These are phyloP conservation scores for Pelobates fuscus DNA, from an alignment of 2,113 vertebrate species.

Conservation along the genomic window DNA sequence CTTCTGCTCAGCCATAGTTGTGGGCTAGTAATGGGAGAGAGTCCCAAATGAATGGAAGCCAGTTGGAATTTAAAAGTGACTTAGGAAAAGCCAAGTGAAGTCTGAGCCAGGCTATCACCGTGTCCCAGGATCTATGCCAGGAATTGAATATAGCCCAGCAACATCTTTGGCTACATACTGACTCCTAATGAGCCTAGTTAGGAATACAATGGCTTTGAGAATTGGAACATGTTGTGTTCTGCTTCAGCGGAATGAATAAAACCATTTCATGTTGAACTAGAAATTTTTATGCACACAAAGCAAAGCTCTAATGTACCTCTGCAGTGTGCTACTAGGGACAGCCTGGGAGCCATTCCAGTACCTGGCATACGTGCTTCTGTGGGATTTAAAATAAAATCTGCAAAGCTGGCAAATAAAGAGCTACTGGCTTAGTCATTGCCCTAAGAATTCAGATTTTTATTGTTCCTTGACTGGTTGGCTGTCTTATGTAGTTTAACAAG, in stretches of 20 bases:
- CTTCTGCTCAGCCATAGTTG: conserved; percentile 40
- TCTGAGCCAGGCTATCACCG: conserved; percentile 27
- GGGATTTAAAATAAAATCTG: not conserved
- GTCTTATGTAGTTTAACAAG: not conserved
- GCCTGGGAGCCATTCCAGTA: conserved; percentile 23
- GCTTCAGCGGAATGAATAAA: conserved; percentile 6
- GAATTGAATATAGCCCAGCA: conserved; percentile 23
- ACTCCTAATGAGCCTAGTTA: conserved; percentile 36
- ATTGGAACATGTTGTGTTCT: conserved; percentile 24
- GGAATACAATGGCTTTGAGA: conserved; percentile 16
- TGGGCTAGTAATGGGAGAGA: conserved; percentile 29
- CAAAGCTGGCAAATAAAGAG: conserved; percentile 12
- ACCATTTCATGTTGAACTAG: not conserved
- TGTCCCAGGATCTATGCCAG: conserved; percentile 42
- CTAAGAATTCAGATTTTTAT: conserved; percentile 9
- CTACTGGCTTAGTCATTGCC: conserved; percentile 8
- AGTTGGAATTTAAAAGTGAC: conserved; percentile 43
- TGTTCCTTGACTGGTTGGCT: not conserved
- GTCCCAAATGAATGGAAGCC: conserved; percentile 35
- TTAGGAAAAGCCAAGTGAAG: conserved; percentile 16
- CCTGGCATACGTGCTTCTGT: conserved; percentile 21
- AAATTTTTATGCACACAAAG: conserved; percentile 2
- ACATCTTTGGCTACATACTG: conserved; percentile 26
- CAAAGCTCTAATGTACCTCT: conserved; percentile 10
- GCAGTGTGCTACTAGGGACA: not conserved